Conservation (phyloP, 2,888 invertebrate species). For the Andrena bicolor region DNA sequence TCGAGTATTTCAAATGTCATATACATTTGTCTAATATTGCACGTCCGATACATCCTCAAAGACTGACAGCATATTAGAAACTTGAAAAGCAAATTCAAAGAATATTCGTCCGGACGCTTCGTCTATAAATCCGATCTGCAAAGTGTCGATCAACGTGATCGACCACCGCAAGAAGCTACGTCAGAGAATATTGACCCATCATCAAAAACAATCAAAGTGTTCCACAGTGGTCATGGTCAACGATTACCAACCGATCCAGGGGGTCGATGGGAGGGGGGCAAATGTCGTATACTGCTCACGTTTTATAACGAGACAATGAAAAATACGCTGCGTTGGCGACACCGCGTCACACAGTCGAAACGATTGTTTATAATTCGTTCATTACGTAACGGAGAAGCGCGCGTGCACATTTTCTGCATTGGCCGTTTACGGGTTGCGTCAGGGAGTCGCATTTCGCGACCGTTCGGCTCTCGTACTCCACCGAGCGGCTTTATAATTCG, state of each 20-base stretch:
- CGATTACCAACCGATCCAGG: conserved; percentile 13
- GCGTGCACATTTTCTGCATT: conserved; percentile 53
- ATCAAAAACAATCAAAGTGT: conserved; percentile 17
- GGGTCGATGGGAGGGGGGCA: not conserved
- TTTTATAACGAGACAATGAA: not conserved
- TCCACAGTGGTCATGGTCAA: conserved; percentile 41
- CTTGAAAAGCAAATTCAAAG: no score
- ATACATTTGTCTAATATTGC: no score
- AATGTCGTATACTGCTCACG: not conserved
- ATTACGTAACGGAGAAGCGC: conserved; percentile 62
- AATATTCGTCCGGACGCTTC: not conserved
- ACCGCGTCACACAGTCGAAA: conserved; percentile 8
- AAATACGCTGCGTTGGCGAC: conserved; percentile 24
- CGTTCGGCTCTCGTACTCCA: not conserved
- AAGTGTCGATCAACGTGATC: not conserved
- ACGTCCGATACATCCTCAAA: no score
- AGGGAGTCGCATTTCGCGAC: conserved; percentile 51
- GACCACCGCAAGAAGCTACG: not conserved
- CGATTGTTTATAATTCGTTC: conserved; percentile 66
- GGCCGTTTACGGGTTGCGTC: conserved; percentile 69
- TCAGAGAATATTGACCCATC: conserved; percentile 17
- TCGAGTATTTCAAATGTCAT: no score
- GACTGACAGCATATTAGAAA: no score
- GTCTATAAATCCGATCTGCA: not conserved
- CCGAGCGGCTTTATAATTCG: conserved; percentile 37